Base-by-base conservation (phyloP, 2,113 vertebrate genomes). In the Limnothrissa miodon region DNA sequence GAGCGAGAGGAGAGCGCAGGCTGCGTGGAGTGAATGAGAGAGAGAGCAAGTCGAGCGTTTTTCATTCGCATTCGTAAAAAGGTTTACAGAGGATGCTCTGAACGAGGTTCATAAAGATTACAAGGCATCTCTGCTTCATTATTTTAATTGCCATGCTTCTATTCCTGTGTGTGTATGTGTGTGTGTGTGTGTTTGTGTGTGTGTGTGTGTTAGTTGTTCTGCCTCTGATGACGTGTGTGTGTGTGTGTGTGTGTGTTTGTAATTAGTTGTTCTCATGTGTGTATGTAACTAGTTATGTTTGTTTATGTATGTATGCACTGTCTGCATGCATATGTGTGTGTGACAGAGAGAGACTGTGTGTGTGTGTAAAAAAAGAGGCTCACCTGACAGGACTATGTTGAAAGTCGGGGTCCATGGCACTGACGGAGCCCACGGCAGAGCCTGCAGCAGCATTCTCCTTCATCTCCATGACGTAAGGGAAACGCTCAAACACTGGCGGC, bases 391-490 rank as follows among this genome's bases (percentile, higher is more conserved):
- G 91, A 80, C 94, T 97, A 89, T 90, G 95, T 46, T 90, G 89
- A 36, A 90, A 92, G 39, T 99, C 98, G 0, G 97, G 97, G 89
- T 99, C 98, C 59, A 95, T 92, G 80, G 97, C 97, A 62, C 95
- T 93, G 88, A 99, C 96, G 0, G 95, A 92, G 87, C 97, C 97
- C 74, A 98, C 91, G 0, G 94, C 84, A 0, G 89, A 93, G 80
- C 96, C 96, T 82, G 96, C 89, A 5, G 90, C 92, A 15, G 95
- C 94, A 1, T 99, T 96, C 89, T 99, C 98, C 89, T 96, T 96
- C 83, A 98, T 95, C 86, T 99, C 96, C 79, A 98, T 92, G 84
- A 95, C 79, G 45, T 99, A 99, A 70, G 94, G 95, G 83, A 94
- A 87, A 86, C 95, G 95, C 92, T 95, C 95, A 83, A 99, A 99